Conservation (phyloP, 2,888 invertebrate species). For the Agrochola circellaris region DNA sequence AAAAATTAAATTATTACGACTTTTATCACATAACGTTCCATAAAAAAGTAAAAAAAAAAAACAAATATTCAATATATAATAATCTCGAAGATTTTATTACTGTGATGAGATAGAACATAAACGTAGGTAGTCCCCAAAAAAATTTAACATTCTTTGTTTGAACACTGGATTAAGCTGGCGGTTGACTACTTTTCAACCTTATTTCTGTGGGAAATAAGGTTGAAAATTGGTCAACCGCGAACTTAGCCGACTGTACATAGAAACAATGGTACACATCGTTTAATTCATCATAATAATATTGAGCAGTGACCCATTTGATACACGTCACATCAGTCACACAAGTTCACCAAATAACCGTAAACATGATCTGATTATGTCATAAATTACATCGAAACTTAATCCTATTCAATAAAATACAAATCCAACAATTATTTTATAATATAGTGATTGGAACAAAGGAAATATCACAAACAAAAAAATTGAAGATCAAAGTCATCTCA, state of each 20-base stretch:
- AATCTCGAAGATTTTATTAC: constrained; percentile 3
- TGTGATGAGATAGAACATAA: not conserved
- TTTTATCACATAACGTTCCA: constrained; percentile 12
- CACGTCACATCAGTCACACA: constrained; percentile 25
- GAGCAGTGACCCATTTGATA: constrained; percentile 34
- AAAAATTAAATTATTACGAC: constrained; percentile 17
- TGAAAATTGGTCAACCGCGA: constrained; percentile 3
- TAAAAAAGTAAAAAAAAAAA: not conserved
- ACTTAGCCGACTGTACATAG: constrained; percentile 14
- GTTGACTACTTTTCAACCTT: not conserved
- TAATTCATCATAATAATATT: constrained; percentile 26
- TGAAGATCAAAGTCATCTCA: not conserved
- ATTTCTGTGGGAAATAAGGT: not conserved
- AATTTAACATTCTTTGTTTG: not conserved
- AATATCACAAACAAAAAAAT: constrained; percentile 24
- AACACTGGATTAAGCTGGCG: not conserved
- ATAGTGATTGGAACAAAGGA: constrained; percentile 19
- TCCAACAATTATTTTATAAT: constrained; percentile 18
- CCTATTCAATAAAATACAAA: constrained; percentile 41
- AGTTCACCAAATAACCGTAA: constrained; percentile 13
- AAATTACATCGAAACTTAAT: constrained; percentile 40
- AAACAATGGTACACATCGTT: constrained; percentile 11
- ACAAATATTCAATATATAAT: constrained; percentile 1
- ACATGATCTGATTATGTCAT: constrained; percentile 19
- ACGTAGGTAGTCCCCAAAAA: not conserved